A percentile compares a stretch with the other conserved stretches of the same genome.
phyloP scores from a whole-genome alignment of 2,888 invertebrate species.

The Cheilosia grossa region DNA sequence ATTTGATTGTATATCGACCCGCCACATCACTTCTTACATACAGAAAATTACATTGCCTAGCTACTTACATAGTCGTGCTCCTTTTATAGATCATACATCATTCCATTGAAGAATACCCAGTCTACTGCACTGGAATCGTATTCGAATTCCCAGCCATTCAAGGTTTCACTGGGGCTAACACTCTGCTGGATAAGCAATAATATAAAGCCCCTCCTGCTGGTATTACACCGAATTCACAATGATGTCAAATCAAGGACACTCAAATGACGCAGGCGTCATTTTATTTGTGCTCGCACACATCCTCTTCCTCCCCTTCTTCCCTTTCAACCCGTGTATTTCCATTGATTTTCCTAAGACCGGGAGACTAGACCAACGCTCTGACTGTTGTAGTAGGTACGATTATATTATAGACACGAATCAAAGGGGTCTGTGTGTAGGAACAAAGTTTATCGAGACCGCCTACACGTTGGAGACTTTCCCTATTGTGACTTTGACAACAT shows the following conservation, averaged over 20 bases:
- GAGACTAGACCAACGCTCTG: slow-evolving; percentile 63
- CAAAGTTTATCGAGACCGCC: slow-evolving; percentile 22
- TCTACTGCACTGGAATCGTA: slow-evolving; percentile 49
- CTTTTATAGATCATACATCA: background rate
- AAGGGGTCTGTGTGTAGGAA: background rate
- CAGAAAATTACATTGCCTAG: background rate
- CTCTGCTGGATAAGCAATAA: slow-evolving; percentile 14
- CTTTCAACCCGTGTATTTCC: background rate
- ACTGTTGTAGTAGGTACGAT: slow-evolving; percentile 32
- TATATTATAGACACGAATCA: slow-evolving; percentile 6
- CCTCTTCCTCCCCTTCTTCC: background rate
- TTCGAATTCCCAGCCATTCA: slow-evolving; percentile 38
- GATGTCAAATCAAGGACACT: slow-evolving; percentile 71
- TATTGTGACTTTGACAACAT: slow-evolving; percentile 17
- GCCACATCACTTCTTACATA: too few relatives aligned
- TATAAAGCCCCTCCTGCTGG: background rate
- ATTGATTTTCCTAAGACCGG: slow-evolving; percentile 41
- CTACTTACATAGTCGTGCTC: background rate
- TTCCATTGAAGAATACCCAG: slow-evolving; percentile 1
- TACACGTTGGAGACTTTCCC: slow-evolving; percentile 6
- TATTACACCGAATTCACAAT: slow-evolving; percentile 8
- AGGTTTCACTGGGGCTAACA: slow-evolving; percentile 29
- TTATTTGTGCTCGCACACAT: background rate
- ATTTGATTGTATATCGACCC: too few relatives aligned
- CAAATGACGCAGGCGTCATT: slow-evolving; percentile 42